Conservation (phyloP, 2,888 invertebrate species). For the Eilema griseolum region DNA sequence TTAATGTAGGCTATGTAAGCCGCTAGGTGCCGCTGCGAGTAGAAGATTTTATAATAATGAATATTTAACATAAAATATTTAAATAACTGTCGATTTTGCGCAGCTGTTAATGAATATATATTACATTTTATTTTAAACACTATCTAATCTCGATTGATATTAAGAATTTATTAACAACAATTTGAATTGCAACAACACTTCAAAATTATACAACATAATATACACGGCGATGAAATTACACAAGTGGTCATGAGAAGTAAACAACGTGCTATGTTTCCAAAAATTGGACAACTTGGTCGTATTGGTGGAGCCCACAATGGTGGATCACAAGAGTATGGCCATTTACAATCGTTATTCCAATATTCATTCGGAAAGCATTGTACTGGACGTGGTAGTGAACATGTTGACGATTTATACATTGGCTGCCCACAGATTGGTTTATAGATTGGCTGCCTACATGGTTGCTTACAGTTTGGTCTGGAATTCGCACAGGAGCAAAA, state of each 20-base stretch:
- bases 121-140: not conserved
- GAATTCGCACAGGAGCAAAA: not conserved
- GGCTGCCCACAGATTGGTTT: no score
- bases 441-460: no score
- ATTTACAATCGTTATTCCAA: not conserved
- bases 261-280: not conserved
- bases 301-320: not conserved
- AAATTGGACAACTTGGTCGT: not conserved
- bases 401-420: not conserved
- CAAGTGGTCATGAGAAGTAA: not conserved
- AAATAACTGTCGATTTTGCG: not conserved
- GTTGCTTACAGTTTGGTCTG: not conserved
- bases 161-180: constrained; percentile 3
- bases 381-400: not conserved
- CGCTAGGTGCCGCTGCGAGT: not conserved
- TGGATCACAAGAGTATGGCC: not conserved
- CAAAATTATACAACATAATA: constrained; percentile 13
- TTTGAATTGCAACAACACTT: constrained; percentile 11
- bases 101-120: not conserved
- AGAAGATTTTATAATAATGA: not conserved
- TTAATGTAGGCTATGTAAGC: no score
- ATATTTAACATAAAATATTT: not conserved
- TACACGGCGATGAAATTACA: constrained; percentile 6
- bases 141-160: not conserved
- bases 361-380: not conserved